These are phyloP conservation scores for Sisyra nigra DNA, from an alignment of 2,888 invertebrate species.

Conservation along the genomic window DNA sequence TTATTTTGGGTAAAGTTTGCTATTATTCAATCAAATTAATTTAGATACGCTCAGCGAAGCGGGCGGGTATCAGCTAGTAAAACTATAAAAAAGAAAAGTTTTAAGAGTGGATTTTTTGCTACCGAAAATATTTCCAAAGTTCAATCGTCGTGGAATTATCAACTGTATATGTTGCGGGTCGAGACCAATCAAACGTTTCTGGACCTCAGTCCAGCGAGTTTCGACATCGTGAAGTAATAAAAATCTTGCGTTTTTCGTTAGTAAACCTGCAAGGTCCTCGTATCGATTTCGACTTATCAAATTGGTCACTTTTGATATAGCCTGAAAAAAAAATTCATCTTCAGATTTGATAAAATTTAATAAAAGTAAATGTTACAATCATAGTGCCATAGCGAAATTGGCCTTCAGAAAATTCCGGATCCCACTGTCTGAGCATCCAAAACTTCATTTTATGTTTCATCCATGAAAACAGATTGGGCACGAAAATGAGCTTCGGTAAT, in stretches of 20 bases:
- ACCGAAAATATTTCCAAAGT: conserved; percentile 4
- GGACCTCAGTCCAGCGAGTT: conserved; percentile 2
- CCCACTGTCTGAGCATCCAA: conserved; percentile 4
- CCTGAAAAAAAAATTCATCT: not conserved
- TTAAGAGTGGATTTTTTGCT: not conserved
- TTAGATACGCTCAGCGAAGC: too few species aligned
- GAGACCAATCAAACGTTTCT: conserved; percentile 3
- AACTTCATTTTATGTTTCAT: conserved; percentile 6
- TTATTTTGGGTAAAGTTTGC: too few species aligned
- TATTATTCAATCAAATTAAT: too few species aligned
- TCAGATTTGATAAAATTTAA: not conserved
- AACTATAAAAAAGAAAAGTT: not conserved
- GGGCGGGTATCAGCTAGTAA: too few species aligned
- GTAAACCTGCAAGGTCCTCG: not conserved
- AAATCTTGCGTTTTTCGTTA: conserved; percentile 1
- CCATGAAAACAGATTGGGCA: conserved; percentile 7
- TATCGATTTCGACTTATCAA: conserved; percentile 1
- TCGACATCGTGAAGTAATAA: conserved; percentile 3
- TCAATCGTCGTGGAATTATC: conserved; percentile 4
- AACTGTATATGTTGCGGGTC: conserved; percentile 8
- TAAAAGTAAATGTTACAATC: not conserved
- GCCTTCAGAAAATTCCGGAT: conserved; percentile 6
- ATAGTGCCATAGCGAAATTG: conserved; percentile 6
- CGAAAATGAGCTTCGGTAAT: conserved; percentile 5
- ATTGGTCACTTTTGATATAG: conserved; percentile 6